Evolutionary conservation across 2,888 invertebrate species (phyloP), one percentile per base, ranked within the genome.

Genomic region (Apeira syringaria): DNA sequence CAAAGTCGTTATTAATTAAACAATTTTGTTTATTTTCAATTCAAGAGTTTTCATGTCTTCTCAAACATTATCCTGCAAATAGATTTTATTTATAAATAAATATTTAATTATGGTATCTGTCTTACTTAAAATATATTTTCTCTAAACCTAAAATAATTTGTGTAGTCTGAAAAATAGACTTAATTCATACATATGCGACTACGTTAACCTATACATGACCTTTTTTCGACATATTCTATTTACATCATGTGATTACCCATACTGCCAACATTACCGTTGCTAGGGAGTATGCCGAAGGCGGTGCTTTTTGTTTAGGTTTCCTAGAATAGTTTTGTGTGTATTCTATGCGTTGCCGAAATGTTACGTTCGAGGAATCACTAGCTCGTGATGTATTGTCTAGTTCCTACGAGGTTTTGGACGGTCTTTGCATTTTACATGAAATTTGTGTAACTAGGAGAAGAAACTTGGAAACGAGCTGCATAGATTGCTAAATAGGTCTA

Each of bases 291-390:
- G 36, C 11, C 13, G 61, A 44, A 32, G 53, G 52, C 53, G 54
- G 51, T 45, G 30, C 32, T 47, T 54, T 54, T 50, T 32, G 40
- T 44, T 13, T 9, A 32, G 33, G 43, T 17, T 60, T 60, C 60
- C 47, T 50, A 50, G 60, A 58, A 60, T 36, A 33, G 47, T 55
- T 56, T 53, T 37, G 53, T 49, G 53, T 32, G 29, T 50, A 53
- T 48, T 48, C 50, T 30, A 46, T 33, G 20, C 47, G 43, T 20
- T 47, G 47, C 51, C 54, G 50, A 52, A 52, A 48, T 40, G 27
- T 30, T 22, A 11, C 38, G 20, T 54, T 54, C 54, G 34, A 40
- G 34, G 51, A 54, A 48, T 34, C 6, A 40, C 11, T 20, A 38
- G 45, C 34, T 53, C 41, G 48, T 50, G 43, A 37, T 39, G 29